phyloP scores from a whole-genome alignment of 1,140 invertebrate genomes.

The Drosophila pectinifera region DNA sequence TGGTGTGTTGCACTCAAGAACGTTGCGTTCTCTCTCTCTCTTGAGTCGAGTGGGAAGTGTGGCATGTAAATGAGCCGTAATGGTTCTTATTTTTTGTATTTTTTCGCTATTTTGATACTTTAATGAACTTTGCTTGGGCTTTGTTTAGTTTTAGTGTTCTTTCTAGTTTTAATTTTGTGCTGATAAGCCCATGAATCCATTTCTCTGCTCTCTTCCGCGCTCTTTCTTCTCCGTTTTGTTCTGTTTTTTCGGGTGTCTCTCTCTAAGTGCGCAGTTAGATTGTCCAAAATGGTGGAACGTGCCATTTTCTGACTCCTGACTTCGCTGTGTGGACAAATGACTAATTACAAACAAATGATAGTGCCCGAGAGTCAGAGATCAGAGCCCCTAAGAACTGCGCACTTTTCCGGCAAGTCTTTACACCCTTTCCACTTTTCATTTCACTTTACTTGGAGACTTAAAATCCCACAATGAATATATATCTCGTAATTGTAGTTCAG shows the following conservation, averaged over 20 bases:
- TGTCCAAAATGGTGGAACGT: slow-evolving; percentile 61
- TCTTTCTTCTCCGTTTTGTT: not conserved
- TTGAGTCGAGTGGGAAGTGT: slow-evolving; percentile 10
- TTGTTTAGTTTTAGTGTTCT: slow-evolving; percentile 25
- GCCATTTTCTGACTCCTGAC: slow-evolving; percentile 23
- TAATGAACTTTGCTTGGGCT: slow-evolving; percentile 49
- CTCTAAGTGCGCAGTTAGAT: slow-evolving; percentile 73
- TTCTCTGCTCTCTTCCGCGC: slow-evolving; percentile 1
- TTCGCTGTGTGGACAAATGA: slow-evolving; percentile 23
- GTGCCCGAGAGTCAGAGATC: slow-evolving; percentile 7
- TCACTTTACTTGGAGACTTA: slow-evolving; percentile 37
- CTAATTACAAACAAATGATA: slow-evolving; percentile 40
- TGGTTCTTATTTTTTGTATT: slow-evolving; percentile 28
- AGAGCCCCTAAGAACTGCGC: slow-evolving; percentile 20
- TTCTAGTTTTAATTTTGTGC: slow-evolving; percentile 7
- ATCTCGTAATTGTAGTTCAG: slow-evolving; percentile 54
- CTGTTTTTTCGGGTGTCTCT: slow-evolving; percentile 14
- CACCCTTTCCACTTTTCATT: slow-evolving; percentile 62
- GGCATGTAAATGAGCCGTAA: slow-evolving; percentile 71
- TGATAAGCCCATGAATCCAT: slow-evolving; percentile 21
- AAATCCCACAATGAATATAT: slow-evolving; percentile 29
- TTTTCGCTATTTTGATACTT: slow-evolving; percentile 17
- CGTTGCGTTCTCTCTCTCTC: slow-evolving; percentile 31
- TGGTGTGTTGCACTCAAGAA: slow-evolving; percentile 46
- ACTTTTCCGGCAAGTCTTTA: slow-evolving; percentile 22